Percentiles rank a stretch among this genome's conserved stretches.
phyloP scores from a whole-genome alignment of 2,888 invertebrate species.

The Brachyptera putata region DNA sequence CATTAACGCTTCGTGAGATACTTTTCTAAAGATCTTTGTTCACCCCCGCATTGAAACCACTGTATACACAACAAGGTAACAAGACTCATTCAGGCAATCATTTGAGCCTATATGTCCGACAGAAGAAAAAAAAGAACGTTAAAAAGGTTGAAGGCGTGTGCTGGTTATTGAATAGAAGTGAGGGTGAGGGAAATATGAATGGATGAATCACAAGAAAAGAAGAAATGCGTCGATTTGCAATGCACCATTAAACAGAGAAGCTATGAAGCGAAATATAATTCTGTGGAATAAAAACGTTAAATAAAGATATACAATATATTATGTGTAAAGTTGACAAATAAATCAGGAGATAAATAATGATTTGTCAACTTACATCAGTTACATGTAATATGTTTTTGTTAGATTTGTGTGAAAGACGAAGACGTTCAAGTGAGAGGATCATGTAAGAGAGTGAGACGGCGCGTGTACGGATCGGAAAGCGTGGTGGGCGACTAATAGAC shows the following conservation, averaged over 20 bases:
- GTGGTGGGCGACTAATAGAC: no score
- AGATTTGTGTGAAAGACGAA: no score
- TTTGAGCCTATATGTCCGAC: background rate
- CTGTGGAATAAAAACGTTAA: background rate
- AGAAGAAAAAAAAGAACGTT: conserved; percentile 17
- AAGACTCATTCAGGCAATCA: conserved; percentile 22
- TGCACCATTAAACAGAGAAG: conserved; percentile 15
- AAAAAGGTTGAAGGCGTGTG: conserved; percentile 22
- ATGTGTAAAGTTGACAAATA: conserved; percentile 16
- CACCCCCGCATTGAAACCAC: conserved; percentile 22
- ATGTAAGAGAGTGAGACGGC: no score
- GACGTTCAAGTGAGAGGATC: no score
- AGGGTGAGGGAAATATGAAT: conserved; percentile 8
- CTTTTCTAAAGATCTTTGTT: background rate
- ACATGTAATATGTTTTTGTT: no score
- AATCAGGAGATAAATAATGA: conserved; percentile 16
- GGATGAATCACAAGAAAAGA: conserved; percentile 17
- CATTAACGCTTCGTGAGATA: background rate
- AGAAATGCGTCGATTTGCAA: conserved; percentile 12
- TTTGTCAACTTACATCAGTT: conserved; percentile 8
- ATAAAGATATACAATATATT: conserved; percentile 1
- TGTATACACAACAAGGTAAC: conserved; percentile 25
- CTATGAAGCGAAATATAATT: conserved; percentile 4
- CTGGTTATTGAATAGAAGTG: conserved; percentile 7
- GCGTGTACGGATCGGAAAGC: no score